Evolutionary conservation across 1,140 invertebrate genomes (phyloP).

Genomic region (Globodera ellingtonae): DNA sequence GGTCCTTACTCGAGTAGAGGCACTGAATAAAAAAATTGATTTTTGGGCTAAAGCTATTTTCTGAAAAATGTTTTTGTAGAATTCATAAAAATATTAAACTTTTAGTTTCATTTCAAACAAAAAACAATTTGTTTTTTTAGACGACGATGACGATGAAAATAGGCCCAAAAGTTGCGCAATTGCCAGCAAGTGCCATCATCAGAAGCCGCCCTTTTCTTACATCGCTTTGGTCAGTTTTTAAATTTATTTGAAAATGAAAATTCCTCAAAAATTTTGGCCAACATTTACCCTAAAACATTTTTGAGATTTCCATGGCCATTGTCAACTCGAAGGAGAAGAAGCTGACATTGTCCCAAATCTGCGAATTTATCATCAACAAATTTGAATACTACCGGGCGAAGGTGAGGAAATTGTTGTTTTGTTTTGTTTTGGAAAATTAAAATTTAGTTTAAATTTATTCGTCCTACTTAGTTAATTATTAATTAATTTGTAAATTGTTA

Average conservation of each 20-base stretch:
- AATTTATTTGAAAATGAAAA: not conserved
- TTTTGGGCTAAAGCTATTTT: too few species aligned
- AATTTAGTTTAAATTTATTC: conserved; percentile 67
- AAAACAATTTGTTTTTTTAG: not conserved
- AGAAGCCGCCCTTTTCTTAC: conserved; percentile 94
- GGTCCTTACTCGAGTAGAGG: too few species aligned
- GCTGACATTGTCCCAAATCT: conserved; percentile 92
- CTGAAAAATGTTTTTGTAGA: too few species aligned
- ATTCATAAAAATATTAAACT: too few species aligned
- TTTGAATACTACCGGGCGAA: conserved; percentile 94
- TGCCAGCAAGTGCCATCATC: not conserved
- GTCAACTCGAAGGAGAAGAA: conserved; percentile 95
- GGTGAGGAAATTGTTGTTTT: conserved; percentile 68
- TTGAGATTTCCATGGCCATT: conserved; percentile 74
- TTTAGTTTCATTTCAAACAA: too few species aligned
- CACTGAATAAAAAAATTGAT: too few species aligned
- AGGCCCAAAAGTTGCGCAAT: not conserved
- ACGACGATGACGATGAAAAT: not conserved
- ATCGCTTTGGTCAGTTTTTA: conserved; percentile 72
- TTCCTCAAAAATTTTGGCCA: not conserved
- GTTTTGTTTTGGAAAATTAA: not conserved
- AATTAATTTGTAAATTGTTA: too few species aligned
- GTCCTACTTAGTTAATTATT: not conserved
- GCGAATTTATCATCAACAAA: conserved; percentile 96
- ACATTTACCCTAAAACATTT: not conserved